phyloP scores from a whole-genome alignment of 2,113 vertebrate species.

The Tringa solitaria region DNA sequence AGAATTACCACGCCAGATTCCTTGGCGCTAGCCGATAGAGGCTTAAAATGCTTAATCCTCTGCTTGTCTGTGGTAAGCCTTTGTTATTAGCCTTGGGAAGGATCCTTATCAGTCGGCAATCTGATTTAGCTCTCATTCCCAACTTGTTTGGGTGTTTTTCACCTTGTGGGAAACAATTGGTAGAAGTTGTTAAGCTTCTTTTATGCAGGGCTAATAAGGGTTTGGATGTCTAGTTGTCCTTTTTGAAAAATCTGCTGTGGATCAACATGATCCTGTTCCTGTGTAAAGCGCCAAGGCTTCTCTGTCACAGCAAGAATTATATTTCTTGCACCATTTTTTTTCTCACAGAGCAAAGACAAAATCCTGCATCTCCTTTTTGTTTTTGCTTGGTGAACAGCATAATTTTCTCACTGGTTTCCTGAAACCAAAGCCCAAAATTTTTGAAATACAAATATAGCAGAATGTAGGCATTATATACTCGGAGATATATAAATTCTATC shows the following conservation, averaged over 20 bases:
- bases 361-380: neutral
- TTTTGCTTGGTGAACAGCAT: neutral
- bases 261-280: neutral
- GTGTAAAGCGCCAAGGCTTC: neutral
- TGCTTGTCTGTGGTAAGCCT: slow-evolving; percentile 16
- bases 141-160: neutral
- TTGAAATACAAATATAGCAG: neutral
- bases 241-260: slow-evolving; percentile 13
- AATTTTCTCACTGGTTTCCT: neutral
- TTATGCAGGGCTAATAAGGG: neutral
- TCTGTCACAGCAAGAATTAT: neutral
- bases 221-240: neutral
- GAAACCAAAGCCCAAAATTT: neutral
- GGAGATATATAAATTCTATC: neutral
- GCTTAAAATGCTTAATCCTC: slow-evolving; percentile 15
- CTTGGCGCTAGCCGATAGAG: neutral
- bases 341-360: neutral
- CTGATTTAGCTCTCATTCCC: slow-evolving; percentile 36
- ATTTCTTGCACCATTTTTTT: neutral
- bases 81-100: slow-evolving; percentile 45
- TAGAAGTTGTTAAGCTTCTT: slow-evolving; percentile 38
- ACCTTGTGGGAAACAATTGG: slow-evolving; percentile 30
- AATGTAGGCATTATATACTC: neutral
- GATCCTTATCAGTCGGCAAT: slow-evolving; percentile 32
- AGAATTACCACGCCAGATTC: neutral